Conservation (phyloP, 2,888 invertebrate genomes). For the Teinopalpus imperialis region DNA sequence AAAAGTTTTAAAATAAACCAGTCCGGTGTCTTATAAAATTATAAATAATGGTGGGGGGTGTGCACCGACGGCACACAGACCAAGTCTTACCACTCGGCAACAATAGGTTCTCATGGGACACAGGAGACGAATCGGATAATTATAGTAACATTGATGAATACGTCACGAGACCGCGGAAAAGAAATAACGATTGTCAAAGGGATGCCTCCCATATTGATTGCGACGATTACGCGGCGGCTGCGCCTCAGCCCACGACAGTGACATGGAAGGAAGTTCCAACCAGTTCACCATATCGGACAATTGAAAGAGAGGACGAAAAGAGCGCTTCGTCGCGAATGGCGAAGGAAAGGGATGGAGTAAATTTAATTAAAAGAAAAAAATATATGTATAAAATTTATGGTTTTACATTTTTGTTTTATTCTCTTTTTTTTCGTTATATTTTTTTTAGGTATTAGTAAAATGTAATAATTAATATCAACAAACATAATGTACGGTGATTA, state of each 20-base stretch:
- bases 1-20: background rate
- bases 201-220: background rate
- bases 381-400: too few species aligned
- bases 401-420: too few species aligned
- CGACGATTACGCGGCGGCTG: background rate
- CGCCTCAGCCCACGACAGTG: background rate
- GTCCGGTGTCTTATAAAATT: slow-evolving; percentile 1
- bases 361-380: too few species aligned
- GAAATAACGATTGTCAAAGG: background rate
- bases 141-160: too few species aligned
- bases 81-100: background rate
- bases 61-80: background rate
- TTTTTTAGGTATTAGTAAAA: too few species aligned
- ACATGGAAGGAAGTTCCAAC: background rate
- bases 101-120: background rate
- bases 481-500: too few species aligned
- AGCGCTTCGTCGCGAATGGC: background rate
- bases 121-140: background rate
- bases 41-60: background rate
- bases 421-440: too few species aligned
- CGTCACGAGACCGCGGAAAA: slow-evolving; percentile 3
- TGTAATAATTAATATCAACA: too few species aligned
- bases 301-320: background rate
- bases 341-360: background rate
- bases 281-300: background rate